Base-by-base conservation (phyloP, 1,140 invertebrate genomes). In the Frieseomelitta varia region DNA sequence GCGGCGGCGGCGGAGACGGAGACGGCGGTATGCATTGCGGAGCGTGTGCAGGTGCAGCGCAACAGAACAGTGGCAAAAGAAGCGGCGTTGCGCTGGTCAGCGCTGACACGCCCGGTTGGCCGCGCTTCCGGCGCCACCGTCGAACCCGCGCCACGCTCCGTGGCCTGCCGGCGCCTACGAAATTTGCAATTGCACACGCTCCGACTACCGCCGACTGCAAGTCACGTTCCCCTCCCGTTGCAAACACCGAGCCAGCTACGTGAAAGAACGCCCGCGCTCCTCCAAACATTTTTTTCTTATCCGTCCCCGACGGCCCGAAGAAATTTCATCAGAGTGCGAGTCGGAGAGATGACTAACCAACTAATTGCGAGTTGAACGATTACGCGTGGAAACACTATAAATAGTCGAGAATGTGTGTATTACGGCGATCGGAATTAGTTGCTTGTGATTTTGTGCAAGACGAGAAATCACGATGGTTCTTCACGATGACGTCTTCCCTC, bases 71-170 rank as follows among this genome's bases (percentile, higher is more conserved):
- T 88, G 91, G 92, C 88, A 87, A 92, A 93, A 91, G 92, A 90
- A 92, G 92, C 91, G 89, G 91, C 91, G 89, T 93, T 93, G 93
- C 91, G 92, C 91, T 94, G 93, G 93, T 94, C 93, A 94, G 93
- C 90, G 89, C 91, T 91, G 93, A 93, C 93, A 94, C 93, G 93
- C 93, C 92, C 90, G 93, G 91, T 91, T 93, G 91, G 88, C 87
- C 73, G 72, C 82, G 90, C 91, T 93, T 92, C 92, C 92, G 92
- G 92, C 93, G 90, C 90, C 92, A 91, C 82, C 83, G 71, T 89
- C 75, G 73, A 71, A 27, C 34, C 4, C 55, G 65, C 63, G 68
- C 68, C n/a, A 30, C 56, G 61, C 67, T 73, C 73, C 79, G 65
- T 69, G 76, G 58, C 68, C 80, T 61, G 72, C 85, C 67, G 82